phyloP scores from a whole-genome alignment of 1,140 invertebrate species.

The Drosophila tsacasi region DNA sequence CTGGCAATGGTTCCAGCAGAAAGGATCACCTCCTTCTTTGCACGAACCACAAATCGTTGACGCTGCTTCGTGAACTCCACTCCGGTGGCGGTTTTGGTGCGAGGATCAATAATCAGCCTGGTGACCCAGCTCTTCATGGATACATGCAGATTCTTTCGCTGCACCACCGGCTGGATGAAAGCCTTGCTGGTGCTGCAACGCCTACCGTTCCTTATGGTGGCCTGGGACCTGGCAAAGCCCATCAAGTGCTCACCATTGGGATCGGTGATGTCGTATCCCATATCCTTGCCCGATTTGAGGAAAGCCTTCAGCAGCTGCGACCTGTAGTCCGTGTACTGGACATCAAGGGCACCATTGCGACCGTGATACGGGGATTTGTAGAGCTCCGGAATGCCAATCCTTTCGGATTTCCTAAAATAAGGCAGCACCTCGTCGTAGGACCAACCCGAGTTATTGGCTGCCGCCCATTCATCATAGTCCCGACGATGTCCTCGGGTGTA shows the following conservation, averaged over 20 bases:
- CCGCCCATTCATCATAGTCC: constrained; percentile 91
- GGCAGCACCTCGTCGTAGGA: constrained; percentile 92
- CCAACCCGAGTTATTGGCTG: constrained; percentile 94
- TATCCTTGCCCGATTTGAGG: constrained; percentile 88
- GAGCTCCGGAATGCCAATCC: constrained; percentile 86
- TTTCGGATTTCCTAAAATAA: constrained; percentile 94
- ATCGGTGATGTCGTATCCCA: constrained; percentile 90
- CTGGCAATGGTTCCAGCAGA: constrained; percentile 91
- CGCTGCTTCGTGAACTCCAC: constrained; percentile 87
- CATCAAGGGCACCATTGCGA: constrained; percentile 88
- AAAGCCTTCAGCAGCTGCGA: constrained; percentile 88
- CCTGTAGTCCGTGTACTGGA: constrained; percentile 88
- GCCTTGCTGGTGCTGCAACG: constrained; percentile 92
- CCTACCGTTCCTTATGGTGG: constrained; percentile 89
- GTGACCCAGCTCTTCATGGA: constrained; percentile 92
- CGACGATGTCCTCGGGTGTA: constrained; percentile 90
- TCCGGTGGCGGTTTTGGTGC: constrained; percentile 85
- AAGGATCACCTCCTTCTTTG: constrained; percentile 92
- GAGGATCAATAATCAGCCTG: constrained; percentile 88
- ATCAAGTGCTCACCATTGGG: constrained; percentile 88
- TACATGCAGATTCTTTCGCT: constrained; percentile 91
- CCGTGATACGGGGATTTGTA: constrained; percentile 88
- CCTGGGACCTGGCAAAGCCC: constrained; percentile 90
- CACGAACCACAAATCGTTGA: constrained; percentile 87
- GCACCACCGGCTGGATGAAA: constrained; percentile 91